Percentiles rank a stretch among this genome's conserved stretches.
Conservation (phyloP, 1,140 invertebrate species). For the Semibalanus balanoides region DNA sequence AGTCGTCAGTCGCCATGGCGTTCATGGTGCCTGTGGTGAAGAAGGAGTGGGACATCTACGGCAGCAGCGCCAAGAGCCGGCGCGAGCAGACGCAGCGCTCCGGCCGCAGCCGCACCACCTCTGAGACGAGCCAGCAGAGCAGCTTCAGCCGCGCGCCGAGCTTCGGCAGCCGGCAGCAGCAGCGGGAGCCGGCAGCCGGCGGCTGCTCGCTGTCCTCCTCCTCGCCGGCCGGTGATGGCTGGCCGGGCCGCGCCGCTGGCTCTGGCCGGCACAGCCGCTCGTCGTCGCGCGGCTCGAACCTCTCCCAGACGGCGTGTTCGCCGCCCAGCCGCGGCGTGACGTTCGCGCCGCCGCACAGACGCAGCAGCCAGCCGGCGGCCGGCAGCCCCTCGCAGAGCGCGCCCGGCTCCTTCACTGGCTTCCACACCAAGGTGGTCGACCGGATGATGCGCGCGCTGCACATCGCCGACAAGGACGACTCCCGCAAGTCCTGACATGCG, state of each 20-base stretch:
- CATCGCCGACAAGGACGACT: not conserved
- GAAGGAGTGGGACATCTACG: constrained; percentile 81
- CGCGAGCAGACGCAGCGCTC: not conserved
- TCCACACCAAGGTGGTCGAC: not conserved
- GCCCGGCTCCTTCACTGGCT: not conserved
- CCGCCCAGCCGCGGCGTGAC: not conserved
- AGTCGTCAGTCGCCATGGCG: constrained; percentile 44
- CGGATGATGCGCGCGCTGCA: not conserved
- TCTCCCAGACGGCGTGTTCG: not conserved
- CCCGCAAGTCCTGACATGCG: not conserved
- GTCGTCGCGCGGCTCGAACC: not conserved
- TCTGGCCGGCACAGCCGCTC: not conserved
- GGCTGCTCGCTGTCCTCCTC: not conserved
- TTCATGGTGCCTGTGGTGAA: constrained; percentile 88
- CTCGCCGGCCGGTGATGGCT: not conserved
- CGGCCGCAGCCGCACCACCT: not conserved
- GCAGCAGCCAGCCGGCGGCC: no score
- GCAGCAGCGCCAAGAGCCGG: not conserved
- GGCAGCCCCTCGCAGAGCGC: not conserved
- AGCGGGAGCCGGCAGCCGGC: not conserved
- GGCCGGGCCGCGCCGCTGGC: not conserved
- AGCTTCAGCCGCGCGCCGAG: not conserved
- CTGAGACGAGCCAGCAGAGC: not conserved
- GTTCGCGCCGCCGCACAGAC: no score
- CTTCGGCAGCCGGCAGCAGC: not conserved